Evolutionary conservation across 2,113 vertebrate species (phyloP).

Genomic region (Sylvia atricapilla): DNA sequence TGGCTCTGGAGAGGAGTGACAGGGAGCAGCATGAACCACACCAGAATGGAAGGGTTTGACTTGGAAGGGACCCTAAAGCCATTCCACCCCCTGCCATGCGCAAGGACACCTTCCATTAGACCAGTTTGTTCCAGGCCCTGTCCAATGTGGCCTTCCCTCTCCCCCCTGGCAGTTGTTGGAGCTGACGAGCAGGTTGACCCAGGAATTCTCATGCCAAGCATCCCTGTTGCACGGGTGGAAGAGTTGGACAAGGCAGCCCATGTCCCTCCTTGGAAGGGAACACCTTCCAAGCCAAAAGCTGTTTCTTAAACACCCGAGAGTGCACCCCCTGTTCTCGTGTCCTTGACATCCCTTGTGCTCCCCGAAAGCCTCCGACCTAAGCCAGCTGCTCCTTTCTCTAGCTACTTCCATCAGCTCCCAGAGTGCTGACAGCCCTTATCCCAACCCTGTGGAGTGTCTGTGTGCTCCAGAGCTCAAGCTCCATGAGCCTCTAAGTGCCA

Average conservation of each 20-base stretch:
- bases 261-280: no score
- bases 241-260: not conserved
- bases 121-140: not conserved
- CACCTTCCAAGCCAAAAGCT: not conserved
- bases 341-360: not conserved
- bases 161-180: not conserved
- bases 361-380: not conserved
- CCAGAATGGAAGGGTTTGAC: not conserved
- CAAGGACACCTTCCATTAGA: not conserved
- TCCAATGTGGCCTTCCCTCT: not conserved
- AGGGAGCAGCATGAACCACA: not conserved
- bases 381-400: not conserved
- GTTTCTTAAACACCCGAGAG: not conserved
- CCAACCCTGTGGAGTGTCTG: no score
- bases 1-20: not conserved
- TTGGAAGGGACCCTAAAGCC: not conserved
- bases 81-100: not conserved
- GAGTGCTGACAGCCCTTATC: not conserved
- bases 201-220: fast-evolving
- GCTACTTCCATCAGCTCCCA: not conserved
- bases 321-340: fast-evolving
- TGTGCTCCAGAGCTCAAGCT: not conserved
- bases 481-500: not conserved
- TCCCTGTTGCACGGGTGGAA: not conserved
- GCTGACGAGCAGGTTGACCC: not conserved